Evolutionary conservation across 2,888 invertebrate species (phyloP).

Genomic region (Drosophila gaucha): DNA sequence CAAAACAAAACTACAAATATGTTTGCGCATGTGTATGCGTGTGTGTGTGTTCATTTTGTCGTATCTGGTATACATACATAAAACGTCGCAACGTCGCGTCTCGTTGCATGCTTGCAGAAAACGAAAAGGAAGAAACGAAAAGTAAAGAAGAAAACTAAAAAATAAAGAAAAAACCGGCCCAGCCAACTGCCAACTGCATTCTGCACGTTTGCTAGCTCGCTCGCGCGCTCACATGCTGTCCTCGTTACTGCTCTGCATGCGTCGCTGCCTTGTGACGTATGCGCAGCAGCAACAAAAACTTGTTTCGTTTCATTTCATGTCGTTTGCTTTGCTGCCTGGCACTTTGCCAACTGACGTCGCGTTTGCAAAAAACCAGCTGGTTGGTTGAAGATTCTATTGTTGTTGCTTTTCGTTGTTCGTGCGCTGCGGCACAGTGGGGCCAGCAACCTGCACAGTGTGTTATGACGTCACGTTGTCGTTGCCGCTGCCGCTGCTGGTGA

Average conservation of each 20-base stretch:
- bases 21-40: slow-evolving; percentile 26
- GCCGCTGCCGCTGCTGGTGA: slow-evolving; percentile 37
- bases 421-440: slow-evolving; percentile 65
- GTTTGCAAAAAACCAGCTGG: slow-evolving; percentile 61
- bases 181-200: slow-evolving; percentile 53
- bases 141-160: slow-evolving; percentile 24
- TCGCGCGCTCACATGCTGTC: slow-evolving; percentile 7
- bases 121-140: slow-evolving; percentile 48
- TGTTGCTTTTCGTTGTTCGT: slow-evolving; percentile 22
- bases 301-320: slow-evolving; percentile 61
- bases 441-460: slow-evolving; percentile 61
- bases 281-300: slow-evolving; percentile 66
- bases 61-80: slow-evolving; percentile 61
- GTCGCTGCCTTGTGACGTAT: slow-evolving; percentile 71
- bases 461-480: slow-evolving; percentile 50
- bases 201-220: slow-evolving; percentile 44
- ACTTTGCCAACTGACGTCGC: slow-evolving; percentile 69
- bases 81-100: slow-evolving; percentile 32
- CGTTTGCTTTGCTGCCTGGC: slow-evolving; percentile 41
- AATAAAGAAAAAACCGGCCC: slow-evolving; percentile 42
- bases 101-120: slow-evolving; percentile 70
- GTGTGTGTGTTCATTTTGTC: not conserved
- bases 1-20: slow-evolving; percentile 68
- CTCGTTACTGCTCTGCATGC: slow-evolving; percentile 38
- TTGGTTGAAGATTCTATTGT: slow-evolving; percentile 46